These are phyloP conservation scores for Irena cyanogastra DNA, from an alignment of 2,113 vertebrate species.

Conservation along the genomic window DNA sequence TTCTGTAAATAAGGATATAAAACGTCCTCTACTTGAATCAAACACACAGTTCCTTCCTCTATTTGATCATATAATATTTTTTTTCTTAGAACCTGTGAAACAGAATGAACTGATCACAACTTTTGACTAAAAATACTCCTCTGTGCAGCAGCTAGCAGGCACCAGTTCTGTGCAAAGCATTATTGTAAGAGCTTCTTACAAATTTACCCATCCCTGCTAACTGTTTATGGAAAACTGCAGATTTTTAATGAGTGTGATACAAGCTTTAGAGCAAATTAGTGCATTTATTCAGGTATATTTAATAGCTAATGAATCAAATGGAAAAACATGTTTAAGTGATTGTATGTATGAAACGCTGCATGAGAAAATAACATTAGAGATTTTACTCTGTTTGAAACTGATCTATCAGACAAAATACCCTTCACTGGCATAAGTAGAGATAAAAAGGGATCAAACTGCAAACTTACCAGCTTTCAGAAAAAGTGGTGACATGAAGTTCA, in stretches of 20 bases:
- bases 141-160: neutral
- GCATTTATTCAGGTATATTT: neutral
- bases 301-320: neutral
- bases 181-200: neutral
- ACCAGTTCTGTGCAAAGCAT: neutral
- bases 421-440: neutral
- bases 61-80: neutral
- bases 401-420: neutral
- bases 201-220: neutral
- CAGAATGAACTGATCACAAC: neutral
- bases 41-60: neutral
- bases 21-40: neutral
- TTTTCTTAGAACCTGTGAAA: neutral
- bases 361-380: neutral
- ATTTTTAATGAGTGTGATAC: neutral
- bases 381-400: neutral
- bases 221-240: neutral
- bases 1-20: neutral
- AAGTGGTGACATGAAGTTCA: neutral
- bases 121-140: neutral
- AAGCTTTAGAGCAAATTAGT: neutral
- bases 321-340: neutral
- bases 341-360: neutral
- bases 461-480: neutral
- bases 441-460: neutral